Conservation (phyloP, 2,888 invertebrate species). For the Andrena fulva region DNA sequence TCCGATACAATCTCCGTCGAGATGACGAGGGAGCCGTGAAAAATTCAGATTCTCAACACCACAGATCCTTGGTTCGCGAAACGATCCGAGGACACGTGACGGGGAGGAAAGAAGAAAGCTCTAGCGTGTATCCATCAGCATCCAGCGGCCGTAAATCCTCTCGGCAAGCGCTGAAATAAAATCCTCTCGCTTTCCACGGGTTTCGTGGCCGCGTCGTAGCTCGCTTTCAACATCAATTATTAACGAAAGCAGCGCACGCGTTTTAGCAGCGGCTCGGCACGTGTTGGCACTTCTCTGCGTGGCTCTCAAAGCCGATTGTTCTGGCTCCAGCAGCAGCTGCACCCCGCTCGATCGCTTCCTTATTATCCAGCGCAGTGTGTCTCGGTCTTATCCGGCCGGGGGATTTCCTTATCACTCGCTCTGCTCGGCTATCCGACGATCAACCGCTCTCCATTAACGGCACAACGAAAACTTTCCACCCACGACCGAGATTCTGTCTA, state of each 20-base stretch:
- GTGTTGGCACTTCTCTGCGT: constrained; percentile 45
- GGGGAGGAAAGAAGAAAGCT: neutral
- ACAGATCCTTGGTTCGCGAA: neutral
- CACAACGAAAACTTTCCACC: constrained; percentile 55
- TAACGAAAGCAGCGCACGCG: constrained; percentile 51
- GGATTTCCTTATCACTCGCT: constrained; percentile 41
- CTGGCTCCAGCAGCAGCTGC: neutral
- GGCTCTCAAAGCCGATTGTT: constrained; percentile 42
- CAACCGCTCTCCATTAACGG: constrained; percentile 52
- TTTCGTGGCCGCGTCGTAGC: neutral
- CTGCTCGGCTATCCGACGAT: constrained; percentile 38
- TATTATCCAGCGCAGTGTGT: constrained; percentile 22
- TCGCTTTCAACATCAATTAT: constrained; percentile 44
- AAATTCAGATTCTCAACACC: constrained; percentile 7
- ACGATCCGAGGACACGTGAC: constrained; percentile 23
- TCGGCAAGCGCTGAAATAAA: neutral
- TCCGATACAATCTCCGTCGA: neutral
- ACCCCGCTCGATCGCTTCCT: constrained; percentile 31
- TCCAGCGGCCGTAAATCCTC: neutral
- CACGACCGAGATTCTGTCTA: constrained; percentile 15
- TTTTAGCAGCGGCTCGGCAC: constrained; percentile 49
- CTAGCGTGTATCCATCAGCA: neutral
- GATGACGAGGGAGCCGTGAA: neutral
- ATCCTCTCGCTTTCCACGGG: constrained; percentile 25
- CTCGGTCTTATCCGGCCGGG: constrained; percentile 23